phyloP scores from a whole-genome alignment of 2,888 invertebrate genomes.

The Drosophila bunnanda region DNA sequence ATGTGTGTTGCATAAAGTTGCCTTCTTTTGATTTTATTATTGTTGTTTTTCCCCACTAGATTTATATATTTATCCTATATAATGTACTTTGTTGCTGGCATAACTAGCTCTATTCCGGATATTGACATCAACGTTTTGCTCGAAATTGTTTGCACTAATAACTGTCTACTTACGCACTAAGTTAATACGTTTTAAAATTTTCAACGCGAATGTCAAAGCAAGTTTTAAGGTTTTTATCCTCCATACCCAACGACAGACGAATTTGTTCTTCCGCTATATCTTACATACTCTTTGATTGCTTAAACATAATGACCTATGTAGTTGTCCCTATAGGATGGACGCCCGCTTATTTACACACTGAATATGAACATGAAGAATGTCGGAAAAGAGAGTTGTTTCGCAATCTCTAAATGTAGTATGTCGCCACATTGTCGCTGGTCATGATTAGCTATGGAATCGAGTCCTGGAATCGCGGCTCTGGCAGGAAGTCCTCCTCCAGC shows the following conservation, averaged over 20 bases:
- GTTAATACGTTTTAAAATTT: slow-evolving; percentile 40
- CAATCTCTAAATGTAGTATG: slow-evolving; percentile 77
- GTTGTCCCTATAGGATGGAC: slow-evolving; percentile 54
- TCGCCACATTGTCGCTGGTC: slow-evolving; percentile 81
- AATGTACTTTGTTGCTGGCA: slow-evolving; percentile 25
- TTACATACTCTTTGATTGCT: slow-evolving; percentile 22
- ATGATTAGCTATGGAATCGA: slow-evolving; percentile 83
- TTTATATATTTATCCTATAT: slow-evolving; percentile 11
- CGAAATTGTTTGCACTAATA: slow-evolving; percentile 47
- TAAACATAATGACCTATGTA: slow-evolving; percentile 29
- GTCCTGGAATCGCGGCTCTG: slow-evolving; percentile 83
- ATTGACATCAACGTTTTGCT: slow-evolving; percentile 48
- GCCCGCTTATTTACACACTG: slow-evolving; percentile 33
- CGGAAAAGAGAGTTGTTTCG: neutral
- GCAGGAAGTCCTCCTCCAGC: slow-evolving; percentile 83
- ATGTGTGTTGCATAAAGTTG: slow-evolving; percentile 28
- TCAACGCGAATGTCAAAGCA: slow-evolving; percentile 50
- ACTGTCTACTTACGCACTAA: slow-evolving; percentile 54
- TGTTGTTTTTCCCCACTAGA: slow-evolving; percentile 7
- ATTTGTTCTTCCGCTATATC: slow-evolving; percentile 29
- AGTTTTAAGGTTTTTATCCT: slow-evolving; percentile 5
- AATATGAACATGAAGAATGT: slow-evolving; percentile 7
- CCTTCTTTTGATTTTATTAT: slow-evolving; percentile 30
- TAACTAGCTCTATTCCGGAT: slow-evolving; percentile 41
- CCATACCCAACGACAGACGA: neutral